Percentiles rank a stretch among this genome's conserved stretches.
Evolutionary conservation across 2,113 vertebrate species (phyloP).

Genomic region (Raja brachyura): DNA sequence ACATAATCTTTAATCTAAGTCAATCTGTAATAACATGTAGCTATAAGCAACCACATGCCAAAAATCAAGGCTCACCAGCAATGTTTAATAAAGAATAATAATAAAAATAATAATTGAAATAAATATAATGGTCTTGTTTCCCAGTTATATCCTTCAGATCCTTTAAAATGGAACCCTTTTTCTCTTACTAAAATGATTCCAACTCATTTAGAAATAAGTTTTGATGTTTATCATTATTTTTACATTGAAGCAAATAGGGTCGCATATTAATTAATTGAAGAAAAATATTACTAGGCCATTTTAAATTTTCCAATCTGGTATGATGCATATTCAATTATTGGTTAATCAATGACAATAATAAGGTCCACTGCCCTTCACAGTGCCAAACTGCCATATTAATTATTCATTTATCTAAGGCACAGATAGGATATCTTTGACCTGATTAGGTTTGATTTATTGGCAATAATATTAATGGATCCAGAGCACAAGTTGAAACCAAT

Average conservation of each 20-base stretch:
- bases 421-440: neutral
- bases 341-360: slow-evolving; percentile 3
- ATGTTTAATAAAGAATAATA: neutral
- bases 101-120: neutral
- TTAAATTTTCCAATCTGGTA: neutral
- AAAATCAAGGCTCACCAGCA: neutral
- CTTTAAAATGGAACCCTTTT: neutral
- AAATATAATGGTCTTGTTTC: neutral
- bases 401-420: neutral
- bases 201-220: neutral
- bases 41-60: neutral
- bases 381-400: neutral
- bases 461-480: neutral
- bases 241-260: neutral
- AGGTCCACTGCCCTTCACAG: neutral
- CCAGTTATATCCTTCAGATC: neutral
- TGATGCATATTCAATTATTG: neutral
- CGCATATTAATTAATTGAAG: neutral
- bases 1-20: neutral
- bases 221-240: neutral
- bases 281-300: neutral
- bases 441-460: neutral
- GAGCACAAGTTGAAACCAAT: neutral
- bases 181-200: neutral
- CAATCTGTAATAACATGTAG: neutral